These are phyloP conservation scores for Oreonectes daqikongensis DNA, from an alignment of 2,797 vertebrate genomes.

Conservation along the genomic window DNA sequence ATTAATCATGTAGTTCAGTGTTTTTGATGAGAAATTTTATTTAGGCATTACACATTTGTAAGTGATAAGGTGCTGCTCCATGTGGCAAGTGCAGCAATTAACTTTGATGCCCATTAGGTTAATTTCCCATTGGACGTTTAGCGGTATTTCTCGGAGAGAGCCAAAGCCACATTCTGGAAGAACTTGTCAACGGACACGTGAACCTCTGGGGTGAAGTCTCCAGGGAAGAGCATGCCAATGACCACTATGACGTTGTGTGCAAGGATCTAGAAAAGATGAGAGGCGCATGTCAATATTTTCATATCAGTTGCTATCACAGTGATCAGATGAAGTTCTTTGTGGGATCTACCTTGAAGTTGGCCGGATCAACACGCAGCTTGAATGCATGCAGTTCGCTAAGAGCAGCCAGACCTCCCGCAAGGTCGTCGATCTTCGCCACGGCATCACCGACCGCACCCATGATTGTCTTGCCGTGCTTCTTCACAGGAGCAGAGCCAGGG, in stretches of 20 bases:
- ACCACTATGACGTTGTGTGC: constrained; percentile 80
- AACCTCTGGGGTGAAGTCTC: constrained; percentile 71
- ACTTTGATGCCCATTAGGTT: too few relatives aligned
- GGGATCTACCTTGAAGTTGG: constrained; percentile 84
- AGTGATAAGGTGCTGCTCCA: not conserved
- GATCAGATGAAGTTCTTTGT: too few relatives aligned
- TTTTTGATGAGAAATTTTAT: constrained; percentile 32
- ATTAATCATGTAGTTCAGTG: constrained; percentile 14
- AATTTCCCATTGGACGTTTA: constrained; percentile 63
- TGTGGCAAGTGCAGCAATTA: too few relatives aligned
- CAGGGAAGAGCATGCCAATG: constrained; percentile 70
- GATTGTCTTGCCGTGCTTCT: constrained; percentile 74
- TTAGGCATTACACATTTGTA: constrained; percentile 25
- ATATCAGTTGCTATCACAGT: not conserved
- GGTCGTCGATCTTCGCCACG: constrained; percentile 71
- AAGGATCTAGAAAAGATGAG: constrained; percentile 74
- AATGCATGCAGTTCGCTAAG: constrained; percentile 86
- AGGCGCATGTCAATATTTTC: not conserved
- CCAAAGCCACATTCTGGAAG: constrained; percentile 68
- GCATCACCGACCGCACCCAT: constrained; percentile 65
- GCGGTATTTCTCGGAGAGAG: constrained; percentile 87
- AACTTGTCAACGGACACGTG: constrained; percentile 87
- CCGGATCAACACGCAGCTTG: constrained; percentile 83
- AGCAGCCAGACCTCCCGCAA: constrained; percentile 65
- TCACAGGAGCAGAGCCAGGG: constrained; percentile 70